Conservation (phyloP, 2,797 vertebrate species). For the Pangasius larnaudii region DNA sequence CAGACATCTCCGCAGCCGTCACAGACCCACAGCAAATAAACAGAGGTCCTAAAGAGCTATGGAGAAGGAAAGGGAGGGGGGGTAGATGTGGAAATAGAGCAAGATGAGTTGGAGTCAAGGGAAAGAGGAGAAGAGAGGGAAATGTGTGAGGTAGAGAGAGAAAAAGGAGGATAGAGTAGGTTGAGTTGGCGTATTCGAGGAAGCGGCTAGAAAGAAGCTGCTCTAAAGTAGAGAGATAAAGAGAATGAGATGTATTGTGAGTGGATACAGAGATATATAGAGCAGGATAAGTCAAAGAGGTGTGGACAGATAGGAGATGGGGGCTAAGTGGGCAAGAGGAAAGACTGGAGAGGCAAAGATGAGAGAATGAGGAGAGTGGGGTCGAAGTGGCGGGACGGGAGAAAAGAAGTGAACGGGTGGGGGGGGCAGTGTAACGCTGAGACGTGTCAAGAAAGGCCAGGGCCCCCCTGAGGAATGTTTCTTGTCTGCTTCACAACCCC, state of each 20-base stretch:
- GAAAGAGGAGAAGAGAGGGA: slow-evolving; percentile 26
- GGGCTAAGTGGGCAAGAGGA: slow-evolving; percentile 43
- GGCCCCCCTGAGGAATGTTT: slow-evolving; percentile 84
- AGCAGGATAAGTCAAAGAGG: slow-evolving; percentile 28
- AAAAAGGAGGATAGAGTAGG: slow-evolving; percentile 4
- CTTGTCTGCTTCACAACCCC: slow-evolving; percentile 77
- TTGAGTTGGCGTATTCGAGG: not conserved
- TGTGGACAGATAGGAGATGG: slow-evolving; percentile 33
- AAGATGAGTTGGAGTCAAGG: slow-evolving; percentile 62
- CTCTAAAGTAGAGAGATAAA: not conserved
- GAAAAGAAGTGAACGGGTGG: slow-evolving; percentile 13
- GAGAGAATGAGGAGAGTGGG: slow-evolving; percentile 37
- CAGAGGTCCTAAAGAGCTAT: slow-evolving; percentile 51
- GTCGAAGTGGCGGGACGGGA: slow-evolving; percentile 34
- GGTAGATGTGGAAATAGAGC: slow-evolving; percentile 55
- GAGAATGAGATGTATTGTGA: slow-evolving; percentile 3
- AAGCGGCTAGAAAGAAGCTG: not conserved
- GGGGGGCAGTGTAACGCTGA: slow-evolving; percentile 72
- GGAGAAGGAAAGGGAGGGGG: slow-evolving; percentile 50
- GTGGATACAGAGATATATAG: not conserved
- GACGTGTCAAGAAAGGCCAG: slow-evolving; percentile 81
- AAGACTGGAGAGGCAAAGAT: slow-evolving; percentile 35
- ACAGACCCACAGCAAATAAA: slow-evolving; percentile 65
- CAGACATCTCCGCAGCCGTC: slow-evolving; percentile 70
- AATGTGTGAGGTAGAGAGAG: not conserved